phyloP scores from a whole-genome alignment of 2,888 invertebrate genomes.

The Stenchaetothrips biformis region DNA sequence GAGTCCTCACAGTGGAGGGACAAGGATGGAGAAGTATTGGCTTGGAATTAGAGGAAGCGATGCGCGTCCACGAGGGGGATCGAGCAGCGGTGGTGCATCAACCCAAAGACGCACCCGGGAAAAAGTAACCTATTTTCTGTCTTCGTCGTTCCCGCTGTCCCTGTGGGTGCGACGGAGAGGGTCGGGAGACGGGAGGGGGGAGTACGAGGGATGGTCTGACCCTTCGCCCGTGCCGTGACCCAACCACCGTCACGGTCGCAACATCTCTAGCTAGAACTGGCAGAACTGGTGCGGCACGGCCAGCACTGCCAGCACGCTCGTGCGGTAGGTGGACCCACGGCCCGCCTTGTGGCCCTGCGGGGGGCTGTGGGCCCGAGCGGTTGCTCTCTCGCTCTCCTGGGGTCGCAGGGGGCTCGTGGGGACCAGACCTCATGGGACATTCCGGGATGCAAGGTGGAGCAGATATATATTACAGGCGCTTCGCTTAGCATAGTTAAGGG shows the following conservation, averaged over 20 bases:
- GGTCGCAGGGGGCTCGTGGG: too few species aligned
- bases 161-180: background rate
- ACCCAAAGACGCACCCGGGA: background rate
- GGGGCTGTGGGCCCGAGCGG: background rate
- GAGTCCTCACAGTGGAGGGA: background rate
- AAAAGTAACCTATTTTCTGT: background rate
- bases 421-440: background rate
- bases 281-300: background rate
- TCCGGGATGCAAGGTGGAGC: background rate
- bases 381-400: background rate
- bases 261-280: background rate
- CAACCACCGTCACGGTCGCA: too few species aligned
- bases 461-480: constrained; percentile 15
- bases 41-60: background rate
- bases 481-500: constrained; percentile 3
- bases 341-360: background rate
- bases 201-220: too few species aligned
- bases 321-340: background rate
- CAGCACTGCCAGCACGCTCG: background rate
- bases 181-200: background rate
- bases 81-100: background rate
- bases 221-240: background rate
- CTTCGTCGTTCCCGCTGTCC: background rate
- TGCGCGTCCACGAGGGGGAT: background rate
- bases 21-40: background rate